Conservation (phyloP, 2,888 invertebrate genomes). For the Steromphala cineraria region DNA sequence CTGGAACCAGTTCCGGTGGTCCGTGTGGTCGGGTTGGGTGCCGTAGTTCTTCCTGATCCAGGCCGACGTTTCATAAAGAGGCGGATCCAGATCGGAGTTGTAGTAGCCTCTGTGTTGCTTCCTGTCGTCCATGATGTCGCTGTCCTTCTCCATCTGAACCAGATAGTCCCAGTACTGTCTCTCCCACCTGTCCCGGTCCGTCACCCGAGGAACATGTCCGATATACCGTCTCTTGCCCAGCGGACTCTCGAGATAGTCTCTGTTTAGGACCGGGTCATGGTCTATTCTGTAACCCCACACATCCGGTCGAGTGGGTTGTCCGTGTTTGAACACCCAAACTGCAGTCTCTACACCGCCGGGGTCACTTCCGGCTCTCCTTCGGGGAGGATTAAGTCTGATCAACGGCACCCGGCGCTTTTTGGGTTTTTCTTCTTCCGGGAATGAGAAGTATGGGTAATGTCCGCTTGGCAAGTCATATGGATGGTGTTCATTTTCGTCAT, state of each 20-base stretch:
- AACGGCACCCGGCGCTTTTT: background rate
- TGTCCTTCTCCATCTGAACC: background rate
- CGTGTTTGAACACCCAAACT: background rate
- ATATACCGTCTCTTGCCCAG: slow-evolving; percentile 8
- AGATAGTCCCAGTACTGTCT: slow-evolving; percentile 3
- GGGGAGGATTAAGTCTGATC: background rate
- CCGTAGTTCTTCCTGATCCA: slow-evolving; percentile 1
- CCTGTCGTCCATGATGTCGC: background rate
- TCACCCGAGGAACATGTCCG: background rate
- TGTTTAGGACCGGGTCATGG: background rate
- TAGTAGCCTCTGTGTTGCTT: background rate
- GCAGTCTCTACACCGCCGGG: slow-evolving; percentile 3
- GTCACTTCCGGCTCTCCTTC: background rate
- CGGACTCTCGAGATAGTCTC: slow-evolving; percentile 5
- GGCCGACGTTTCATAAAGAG: background rate
- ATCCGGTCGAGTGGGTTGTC: background rate
- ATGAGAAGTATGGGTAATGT: slow-evolving; percentile 11
- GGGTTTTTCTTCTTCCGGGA: background rate
- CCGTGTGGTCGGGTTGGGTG: background rate
- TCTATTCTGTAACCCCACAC: background rate
- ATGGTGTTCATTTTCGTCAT: background rate
- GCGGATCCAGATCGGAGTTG: background rate
- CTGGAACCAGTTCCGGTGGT: background rate
- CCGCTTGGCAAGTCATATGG: background rate
- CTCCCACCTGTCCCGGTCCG: background rate